These are phyloP conservation scores for Plectropomus leopardus DNA, from an alignment of 2,113 vertebrate species.

Conservation along the genomic window DNA sequence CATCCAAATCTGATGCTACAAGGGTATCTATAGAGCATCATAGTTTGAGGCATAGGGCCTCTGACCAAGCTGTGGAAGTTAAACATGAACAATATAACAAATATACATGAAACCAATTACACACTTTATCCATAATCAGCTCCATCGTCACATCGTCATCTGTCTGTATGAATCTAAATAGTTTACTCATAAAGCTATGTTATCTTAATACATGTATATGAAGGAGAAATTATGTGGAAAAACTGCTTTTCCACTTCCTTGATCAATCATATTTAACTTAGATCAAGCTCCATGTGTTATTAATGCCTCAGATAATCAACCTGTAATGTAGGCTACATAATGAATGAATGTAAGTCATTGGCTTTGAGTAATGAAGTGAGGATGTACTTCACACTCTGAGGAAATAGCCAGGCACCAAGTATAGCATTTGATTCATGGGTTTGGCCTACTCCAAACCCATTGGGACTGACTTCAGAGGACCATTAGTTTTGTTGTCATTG, in stretches of 20 bases:
- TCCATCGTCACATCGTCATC: too few relatives aligned
- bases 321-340: constrained; percentile 60
- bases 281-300: constrained; percentile 53
- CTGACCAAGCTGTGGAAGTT: too few relatives aligned
- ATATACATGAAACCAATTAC: too few relatives aligned
- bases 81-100: too few relatives aligned
- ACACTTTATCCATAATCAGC: too few relatives aligned
- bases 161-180: neutral
- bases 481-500: constrained; percentile 80
- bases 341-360: constrained; percentile 55
- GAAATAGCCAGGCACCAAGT: constrained; percentile 65
- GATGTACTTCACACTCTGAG: constrained; percentile 65
- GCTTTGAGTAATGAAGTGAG: constrained; percentile 73
- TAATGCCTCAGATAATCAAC: constrained; percentile 68
- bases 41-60: too few relatives aligned
- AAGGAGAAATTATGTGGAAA: constrained; percentile 16
- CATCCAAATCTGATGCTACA: too few relatives aligned
- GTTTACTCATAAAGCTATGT: neutral
- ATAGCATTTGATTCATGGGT: constrained; percentile 77
- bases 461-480: constrained; percentile 65
- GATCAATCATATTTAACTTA: constrained; percentile 56
- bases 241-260: constrained; percentile 11
- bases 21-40: too few relatives aligned
- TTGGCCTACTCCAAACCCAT: constrained; percentile 70
- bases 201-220: neutral